phyloP scores from a whole-genome alignment of 2,113 vertebrate species.

The Neolamprologus modestus region DNA sequence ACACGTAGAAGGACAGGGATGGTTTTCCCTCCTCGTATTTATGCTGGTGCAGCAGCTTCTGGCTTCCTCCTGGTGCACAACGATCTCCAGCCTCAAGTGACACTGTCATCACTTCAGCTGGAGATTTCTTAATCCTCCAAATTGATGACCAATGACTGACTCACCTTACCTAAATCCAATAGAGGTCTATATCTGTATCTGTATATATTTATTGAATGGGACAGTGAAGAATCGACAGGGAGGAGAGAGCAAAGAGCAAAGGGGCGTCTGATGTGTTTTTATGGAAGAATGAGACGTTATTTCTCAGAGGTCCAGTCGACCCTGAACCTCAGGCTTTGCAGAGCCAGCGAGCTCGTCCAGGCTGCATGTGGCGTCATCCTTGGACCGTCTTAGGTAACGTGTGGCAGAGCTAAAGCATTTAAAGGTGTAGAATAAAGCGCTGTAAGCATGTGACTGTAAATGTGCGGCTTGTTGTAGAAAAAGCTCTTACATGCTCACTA shows the following conservation, averaged over 20 bases:
- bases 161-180: neutral
- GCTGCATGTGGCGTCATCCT: no score
- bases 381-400: neutral
- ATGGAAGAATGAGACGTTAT: neutral
- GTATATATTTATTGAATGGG: neutral
- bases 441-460: neutral
- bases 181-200: neutral
- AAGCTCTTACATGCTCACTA: neutral
- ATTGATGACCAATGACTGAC: neutral
- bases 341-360: neutral
- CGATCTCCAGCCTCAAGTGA: neutral
- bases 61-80: neutral
- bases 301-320: neutral
- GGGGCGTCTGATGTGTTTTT: neutral
- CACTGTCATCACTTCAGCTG: neutral
- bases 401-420: neutral
- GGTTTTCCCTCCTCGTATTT: accelerated
- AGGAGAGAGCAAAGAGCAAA: accelerated
- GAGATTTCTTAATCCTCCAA: neutral
- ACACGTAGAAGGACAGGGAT: accelerated
- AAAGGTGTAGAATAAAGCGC: neutral
- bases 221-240: neutral
- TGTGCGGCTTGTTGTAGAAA: neutral
- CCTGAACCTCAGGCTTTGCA: neutral
- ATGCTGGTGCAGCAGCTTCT: neutral